A percentile compares a stretch with the other conserved stretches of the same genome.
phyloP scores from a whole-genome alignment of 2,113 vertebrate genomes.

The Laterallus jamaicensis region DNA sequence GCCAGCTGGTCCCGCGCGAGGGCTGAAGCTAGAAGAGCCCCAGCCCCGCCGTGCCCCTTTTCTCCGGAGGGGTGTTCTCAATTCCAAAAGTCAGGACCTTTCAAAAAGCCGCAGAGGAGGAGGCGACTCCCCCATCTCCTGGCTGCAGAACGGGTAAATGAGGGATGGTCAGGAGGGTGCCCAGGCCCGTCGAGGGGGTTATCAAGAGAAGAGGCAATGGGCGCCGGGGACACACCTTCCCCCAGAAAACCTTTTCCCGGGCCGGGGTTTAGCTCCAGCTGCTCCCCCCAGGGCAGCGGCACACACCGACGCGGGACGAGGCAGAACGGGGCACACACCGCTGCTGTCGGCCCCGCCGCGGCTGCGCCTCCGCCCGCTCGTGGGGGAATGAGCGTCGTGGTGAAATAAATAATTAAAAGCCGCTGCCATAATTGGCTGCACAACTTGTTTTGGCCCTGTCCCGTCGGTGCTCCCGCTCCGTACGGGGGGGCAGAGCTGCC shows the following conservation, averaged over 20 bases:
- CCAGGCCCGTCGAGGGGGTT: not conserved
- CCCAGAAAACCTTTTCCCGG: accelerated
- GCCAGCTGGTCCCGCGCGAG: not conserved
- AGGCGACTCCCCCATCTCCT: not conserved
- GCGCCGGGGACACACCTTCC: accelerated
- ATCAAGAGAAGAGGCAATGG: not conserved
- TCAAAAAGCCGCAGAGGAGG: not conserved
- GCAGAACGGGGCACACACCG: not conserved
- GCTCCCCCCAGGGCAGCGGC: not conserved
- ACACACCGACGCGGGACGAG: accelerated
- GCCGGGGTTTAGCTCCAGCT: not conserved
- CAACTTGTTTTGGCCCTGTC: not conserved
- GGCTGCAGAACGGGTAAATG: not conserved
- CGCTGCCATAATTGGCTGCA: not conserved
- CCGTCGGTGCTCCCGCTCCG: accelerated
- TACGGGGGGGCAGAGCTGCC: accelerated
- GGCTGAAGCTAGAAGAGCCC: not conserved
- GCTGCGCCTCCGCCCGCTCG: not conserved
- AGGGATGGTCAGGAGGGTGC: not conserved
- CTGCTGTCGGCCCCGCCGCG: not conserved
- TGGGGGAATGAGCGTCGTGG: not conserved
- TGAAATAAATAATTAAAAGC: not conserved
- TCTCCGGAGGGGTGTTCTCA: not conserved
- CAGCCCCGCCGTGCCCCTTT: accelerated
- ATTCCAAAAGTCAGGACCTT: not conserved